Evolutionary conservation across 1,140 invertebrate species (phyloP).

Genomic region (Tetraneura akinire): DNA sequence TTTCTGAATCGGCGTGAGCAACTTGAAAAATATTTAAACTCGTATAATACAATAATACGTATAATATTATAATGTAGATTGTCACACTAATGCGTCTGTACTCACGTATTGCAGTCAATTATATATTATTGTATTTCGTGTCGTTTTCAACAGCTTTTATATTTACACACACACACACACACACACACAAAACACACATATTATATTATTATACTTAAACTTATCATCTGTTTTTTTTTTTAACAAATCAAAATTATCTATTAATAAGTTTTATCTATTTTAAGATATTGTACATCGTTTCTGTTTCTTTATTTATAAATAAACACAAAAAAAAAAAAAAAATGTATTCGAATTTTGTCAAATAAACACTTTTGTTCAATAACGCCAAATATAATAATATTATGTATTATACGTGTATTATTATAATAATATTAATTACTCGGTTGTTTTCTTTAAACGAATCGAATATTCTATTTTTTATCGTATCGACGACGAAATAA

Average conservation of each 20-base stretch:
- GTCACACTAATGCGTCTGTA: not conserved
- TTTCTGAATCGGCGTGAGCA: not conserved
- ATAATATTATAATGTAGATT: not conserved
- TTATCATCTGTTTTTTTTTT: no score
- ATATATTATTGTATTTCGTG: not conserved
- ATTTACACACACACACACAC: not conserved
- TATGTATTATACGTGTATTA: no score
- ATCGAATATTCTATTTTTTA: no score
- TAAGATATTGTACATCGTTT: no score
- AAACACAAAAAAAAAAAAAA: not conserved
- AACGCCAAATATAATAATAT: not conserved
- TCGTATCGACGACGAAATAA: no score
- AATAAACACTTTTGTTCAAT: constrained; percentile 15
- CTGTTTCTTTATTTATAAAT: no score
- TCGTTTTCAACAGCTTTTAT: not conserved
- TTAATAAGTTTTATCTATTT: no score
- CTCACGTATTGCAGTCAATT: constrained; percentile 28
- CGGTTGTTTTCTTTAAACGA: no score
- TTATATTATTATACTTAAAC: no score
- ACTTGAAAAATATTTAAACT: not conserved
- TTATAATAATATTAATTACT: no score
- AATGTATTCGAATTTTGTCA: constrained; percentile 3
- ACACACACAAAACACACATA: not conserved
- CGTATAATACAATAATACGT: not conserved
- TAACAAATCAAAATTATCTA: no score